Conservation (phyloP, 2,888 invertebrate genomes). For the Nymphalis polychloros region DNA sequence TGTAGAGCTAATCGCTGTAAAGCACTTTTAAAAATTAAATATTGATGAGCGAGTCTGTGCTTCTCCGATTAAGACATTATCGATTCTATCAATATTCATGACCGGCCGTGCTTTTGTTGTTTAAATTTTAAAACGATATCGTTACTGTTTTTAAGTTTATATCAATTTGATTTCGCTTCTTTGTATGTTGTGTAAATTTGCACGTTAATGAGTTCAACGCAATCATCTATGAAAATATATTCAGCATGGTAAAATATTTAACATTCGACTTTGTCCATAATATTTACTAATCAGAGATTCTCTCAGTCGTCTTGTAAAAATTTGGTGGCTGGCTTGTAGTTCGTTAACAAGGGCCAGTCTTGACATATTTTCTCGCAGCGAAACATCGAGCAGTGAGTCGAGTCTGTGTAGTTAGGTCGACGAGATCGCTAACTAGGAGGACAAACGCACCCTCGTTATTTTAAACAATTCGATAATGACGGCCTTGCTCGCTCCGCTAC, state of each 20-base stretch:
- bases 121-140: constrained; percentile 23
- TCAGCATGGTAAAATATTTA: too few species aligned
- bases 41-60: constrained; percentile 19
- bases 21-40: constrained; percentile 19
- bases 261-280: too few species aligned
- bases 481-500: constrained; percentile 48
- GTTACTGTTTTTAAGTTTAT: constrained; percentile 14
- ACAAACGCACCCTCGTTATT: constrained; percentile 69
- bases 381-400: background rate
- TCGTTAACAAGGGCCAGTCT: background rate
- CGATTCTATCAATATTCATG: constrained; percentile 22
- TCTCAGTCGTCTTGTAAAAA: too few species aligned
- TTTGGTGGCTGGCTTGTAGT: too few species aligned
- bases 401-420: constrained; percentile 12
- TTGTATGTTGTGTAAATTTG: constrained; percentile 19
- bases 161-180: constrained; percentile 8
- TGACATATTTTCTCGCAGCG: background rate
- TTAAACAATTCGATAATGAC: constrained; percentile 79
- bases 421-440: constrained; percentile 47
- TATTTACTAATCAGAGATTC: too few species aligned
- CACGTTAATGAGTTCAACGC: constrained; percentile 6
- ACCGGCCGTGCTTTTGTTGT: constrained; percentile 13
- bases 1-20: constrained; percentile 15
- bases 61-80: constrained; percentile 26
- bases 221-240: too few species aligned